phyloP scores from a whole-genome alignment of 2,888 invertebrate genomes.

The Pyrrhosoma nymphula region DNA sequence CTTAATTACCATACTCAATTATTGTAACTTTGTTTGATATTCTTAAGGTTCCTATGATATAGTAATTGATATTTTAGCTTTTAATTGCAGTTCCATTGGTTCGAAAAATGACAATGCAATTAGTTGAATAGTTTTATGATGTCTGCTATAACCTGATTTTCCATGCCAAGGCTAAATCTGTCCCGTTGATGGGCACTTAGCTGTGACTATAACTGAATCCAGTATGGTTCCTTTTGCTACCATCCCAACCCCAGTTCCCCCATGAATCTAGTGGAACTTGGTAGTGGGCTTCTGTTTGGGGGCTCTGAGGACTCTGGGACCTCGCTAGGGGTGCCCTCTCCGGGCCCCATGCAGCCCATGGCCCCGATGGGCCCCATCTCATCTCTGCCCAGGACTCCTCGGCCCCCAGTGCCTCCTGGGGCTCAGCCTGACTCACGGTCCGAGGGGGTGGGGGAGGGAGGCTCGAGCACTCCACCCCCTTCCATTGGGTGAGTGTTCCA shows the following conservation, averaged over 20 bases:
- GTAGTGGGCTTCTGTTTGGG: slow-evolving; percentile 68
- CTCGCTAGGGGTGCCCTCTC: slow-evolving; percentile 49
- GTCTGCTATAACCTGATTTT: too few relatives aligned
- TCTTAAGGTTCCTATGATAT: too few relatives aligned
- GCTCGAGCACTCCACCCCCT: background rate
- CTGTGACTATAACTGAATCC: background rate
- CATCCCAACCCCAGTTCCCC: slow-evolving; percentile 84
- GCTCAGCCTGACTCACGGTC: background rate
- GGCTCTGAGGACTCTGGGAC: slow-evolving; percentile 60
- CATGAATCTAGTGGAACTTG: slow-evolving; percentile 92
- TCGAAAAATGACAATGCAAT: too few relatives aligned
- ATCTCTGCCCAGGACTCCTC: slow-evolving; percentile 48
- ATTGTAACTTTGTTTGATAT: too few relatives aligned
- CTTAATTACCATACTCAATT: too few relatives aligned
- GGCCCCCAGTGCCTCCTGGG: slow-evolving; percentile 42
- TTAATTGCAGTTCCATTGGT: too few relatives aligned
- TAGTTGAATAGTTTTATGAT: too few relatives aligned
- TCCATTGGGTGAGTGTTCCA: slow-evolving; percentile 17
- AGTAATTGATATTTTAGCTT: too few relatives aligned
- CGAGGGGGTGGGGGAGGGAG: slow-evolving; percentile 13
- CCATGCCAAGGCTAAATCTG: background rate
- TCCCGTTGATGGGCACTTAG: background rate
- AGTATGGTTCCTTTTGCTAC: slow-evolving; percentile 16
- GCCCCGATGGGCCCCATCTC: background rate
- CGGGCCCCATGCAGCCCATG: slow-evolving; percentile 8